These are phyloP conservation scores for Crossocerus cetratus DNA, from an alignment of 2,888 invertebrate species.

Conservation along the genomic window DNA sequence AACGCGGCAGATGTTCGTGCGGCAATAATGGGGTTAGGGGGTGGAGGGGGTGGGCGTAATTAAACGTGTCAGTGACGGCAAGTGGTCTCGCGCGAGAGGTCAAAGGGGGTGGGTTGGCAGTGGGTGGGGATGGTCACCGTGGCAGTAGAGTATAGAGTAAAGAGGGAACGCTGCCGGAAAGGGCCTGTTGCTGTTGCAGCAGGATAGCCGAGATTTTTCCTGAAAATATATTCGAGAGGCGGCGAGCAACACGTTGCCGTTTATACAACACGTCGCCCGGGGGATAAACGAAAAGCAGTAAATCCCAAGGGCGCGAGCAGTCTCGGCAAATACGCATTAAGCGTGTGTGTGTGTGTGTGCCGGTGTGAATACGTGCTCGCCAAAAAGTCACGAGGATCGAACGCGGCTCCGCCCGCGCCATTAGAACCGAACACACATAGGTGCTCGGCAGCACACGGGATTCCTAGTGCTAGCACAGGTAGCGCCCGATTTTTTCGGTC, in stretches of 20 bases:
- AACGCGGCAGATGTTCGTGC: slow-evolving; percentile 54
- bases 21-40: slow-evolving; percentile 42
- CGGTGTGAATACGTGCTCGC: neutral
- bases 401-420: slow-evolving; percentile 19
- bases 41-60: slow-evolving; percentile 38
- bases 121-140: slow-evolving; percentile 11
- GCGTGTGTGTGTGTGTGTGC: no score
- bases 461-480: neutral
- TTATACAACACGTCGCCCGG: slow-evolving; percentile 24
- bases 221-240: slow-evolving; percentile 42
- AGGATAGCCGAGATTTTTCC: slow-evolving; percentile 44
- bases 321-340: slow-evolving; percentile 36
- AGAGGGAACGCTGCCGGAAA: slow-evolving; percentile 15
- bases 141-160: neutral
- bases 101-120: slow-evolving; percentile 1
- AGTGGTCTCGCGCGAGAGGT: slow-evolving; percentile 25
- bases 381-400: slow-evolving; percentile 22
- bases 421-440: no score
- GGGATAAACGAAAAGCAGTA: slow-evolving; percentile 31
- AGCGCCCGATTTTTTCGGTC: slow-evolving; percentile 7
- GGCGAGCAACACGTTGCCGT: slow-evolving; percentile 53
- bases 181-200: slow-evolving; percentile 16
- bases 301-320: slow-evolving; percentile 23
- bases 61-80: slow-evolving; percentile 53
- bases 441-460: neutral